phyloP scores from a whole-genome alignment of 2,113 vertebrate species.

The Fulmarus glacialis region DNA sequence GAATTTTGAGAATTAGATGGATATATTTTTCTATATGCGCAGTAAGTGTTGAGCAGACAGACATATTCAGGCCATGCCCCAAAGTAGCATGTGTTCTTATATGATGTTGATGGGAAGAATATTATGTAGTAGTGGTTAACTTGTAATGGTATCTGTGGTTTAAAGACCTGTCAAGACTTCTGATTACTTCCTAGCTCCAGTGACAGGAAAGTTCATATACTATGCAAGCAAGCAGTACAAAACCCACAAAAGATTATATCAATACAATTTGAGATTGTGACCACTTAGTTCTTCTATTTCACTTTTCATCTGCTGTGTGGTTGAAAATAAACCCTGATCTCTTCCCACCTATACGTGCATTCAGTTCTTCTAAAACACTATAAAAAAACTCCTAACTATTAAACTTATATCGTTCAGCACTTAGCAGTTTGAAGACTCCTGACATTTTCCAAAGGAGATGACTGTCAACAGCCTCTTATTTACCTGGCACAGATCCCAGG shows the following conservation, averaged over 20 bases:
- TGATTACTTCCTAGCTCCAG: slow-evolving; percentile 44
- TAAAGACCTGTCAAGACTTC: slow-evolving; percentile 69
- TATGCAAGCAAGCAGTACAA: background rate
- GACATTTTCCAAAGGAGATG: background rate
- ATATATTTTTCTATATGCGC: background rate
- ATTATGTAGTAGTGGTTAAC: slow-evolving; percentile 57
- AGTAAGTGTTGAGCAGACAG: background rate
- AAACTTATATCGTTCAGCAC: background rate
- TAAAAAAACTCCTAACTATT: background rate
- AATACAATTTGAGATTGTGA: background rate
- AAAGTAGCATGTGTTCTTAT: background rate
- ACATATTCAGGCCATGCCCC: background rate
- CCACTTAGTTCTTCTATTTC: background rate
- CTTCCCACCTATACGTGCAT: background rate
- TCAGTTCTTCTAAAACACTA: background rate
- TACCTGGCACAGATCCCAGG: background rate
- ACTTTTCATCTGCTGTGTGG: background rate
- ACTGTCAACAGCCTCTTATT: slow-evolving; percentile 16
- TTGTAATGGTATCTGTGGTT: slow-evolving; percentile 68
- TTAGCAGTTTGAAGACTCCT: background rate
- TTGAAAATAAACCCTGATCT: background rate
- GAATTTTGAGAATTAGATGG: background rate
- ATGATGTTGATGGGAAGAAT: slow-evolving; percentile 29
- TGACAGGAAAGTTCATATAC: slow-evolving; percentile 58
- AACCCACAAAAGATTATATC: slow-evolving; percentile 4